These are phyloP conservation scores for Hippocampus kuda DNA, from an alignment of 2,797 vertebrate species.

Conservation along the genomic window DNA sequence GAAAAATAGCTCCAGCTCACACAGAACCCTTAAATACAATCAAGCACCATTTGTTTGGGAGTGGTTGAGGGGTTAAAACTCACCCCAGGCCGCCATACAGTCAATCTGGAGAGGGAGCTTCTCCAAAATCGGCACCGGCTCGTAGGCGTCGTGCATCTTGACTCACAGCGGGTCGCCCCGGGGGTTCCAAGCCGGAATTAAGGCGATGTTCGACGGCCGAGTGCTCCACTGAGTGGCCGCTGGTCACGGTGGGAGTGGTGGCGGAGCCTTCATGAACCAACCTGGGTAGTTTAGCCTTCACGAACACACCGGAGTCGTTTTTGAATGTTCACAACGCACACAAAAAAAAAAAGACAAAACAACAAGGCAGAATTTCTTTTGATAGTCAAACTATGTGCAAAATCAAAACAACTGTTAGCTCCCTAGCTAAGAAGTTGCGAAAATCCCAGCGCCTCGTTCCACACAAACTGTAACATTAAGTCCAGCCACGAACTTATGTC, in stretches of 20 bases:
- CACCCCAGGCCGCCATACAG: conserved; percentile 94
- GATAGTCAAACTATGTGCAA: not conserved
- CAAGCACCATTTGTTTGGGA: too few relatives aligned
- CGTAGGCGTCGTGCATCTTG: conserved; percentile 93
- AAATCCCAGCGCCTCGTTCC: conserved; percentile 6
- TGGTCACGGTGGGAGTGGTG: not conserved
- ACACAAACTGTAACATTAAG: not conserved
- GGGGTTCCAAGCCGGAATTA: conserved; percentile 1
- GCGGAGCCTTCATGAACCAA: conserved; percentile 1
- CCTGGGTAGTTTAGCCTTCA: not conserved
- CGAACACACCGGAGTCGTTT: not conserved
- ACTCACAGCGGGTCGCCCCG: conserved; percentile 1
- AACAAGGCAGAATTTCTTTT: not conserved
- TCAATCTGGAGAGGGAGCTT: conserved; percentile 96
- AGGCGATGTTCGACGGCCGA: conserved; percentile 10
- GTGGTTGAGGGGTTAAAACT: conserved; percentile 39
- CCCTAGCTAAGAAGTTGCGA: conserved; percentile 46
- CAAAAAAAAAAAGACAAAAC: not conserved
- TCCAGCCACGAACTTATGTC: not conserved
- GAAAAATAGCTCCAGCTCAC: too few relatives aligned
- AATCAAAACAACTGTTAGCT: conserved; percentile 54
- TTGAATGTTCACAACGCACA: not conserved
- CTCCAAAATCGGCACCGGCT: conserved; percentile 87
- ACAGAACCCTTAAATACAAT: too few relatives aligned
- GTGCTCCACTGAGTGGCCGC: not conserved